Evolutionary conservation across 1,140 invertebrate genomes (phyloP), one percentile per base, ranked within the genome.

Genomic region (Magallana gigas): DNA sequence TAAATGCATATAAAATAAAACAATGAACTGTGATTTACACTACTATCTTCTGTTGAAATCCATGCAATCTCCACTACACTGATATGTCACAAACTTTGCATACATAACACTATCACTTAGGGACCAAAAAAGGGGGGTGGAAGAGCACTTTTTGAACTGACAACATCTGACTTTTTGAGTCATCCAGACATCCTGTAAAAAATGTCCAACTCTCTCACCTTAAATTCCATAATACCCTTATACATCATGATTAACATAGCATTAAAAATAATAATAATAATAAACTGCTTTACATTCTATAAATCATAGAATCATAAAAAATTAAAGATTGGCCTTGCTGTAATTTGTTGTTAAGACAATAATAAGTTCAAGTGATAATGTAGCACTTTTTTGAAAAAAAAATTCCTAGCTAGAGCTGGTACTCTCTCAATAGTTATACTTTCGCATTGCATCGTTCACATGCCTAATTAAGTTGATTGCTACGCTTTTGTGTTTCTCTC

Each of bases 1-100:
- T 23, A 0, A 48, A 48, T 48, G 23, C 5, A 48, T 48, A 48
- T 48, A 48, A 48, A 48, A 48, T 48, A 48, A 48, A 48, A 48
- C 36, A 48, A 48, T 48, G 36, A 48, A 48, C 36, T 48, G 36
- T 64, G 14, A 18, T 76, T 12, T 2, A 76, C 23, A 11, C 23
- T 76, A 7, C 23, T 12, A 29, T 11, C 23, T 29, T 12, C 12
- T 23, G 8, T 71, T 9, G 6, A 36, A 8, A 29, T 76, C 23
- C 36, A 11, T 29, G 68, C 68, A 12, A 12, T 76, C 68, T 36
- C 23, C 18, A 29, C 23, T 76, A 23, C 23, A 23, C 68, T 29
- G 68, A 76, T 76, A 76, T 76, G 68, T 76, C 68, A 76, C 23
- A 76, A 29, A 23, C 68, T 76, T 76, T 76, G 68, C 68, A 76